Percentiles rank a stretch among this genome's conserved stretches.
Evolutionary conservation across 2,113 vertebrate genomes (phyloP).

Genomic region (Poecilia latipinna): DNA sequence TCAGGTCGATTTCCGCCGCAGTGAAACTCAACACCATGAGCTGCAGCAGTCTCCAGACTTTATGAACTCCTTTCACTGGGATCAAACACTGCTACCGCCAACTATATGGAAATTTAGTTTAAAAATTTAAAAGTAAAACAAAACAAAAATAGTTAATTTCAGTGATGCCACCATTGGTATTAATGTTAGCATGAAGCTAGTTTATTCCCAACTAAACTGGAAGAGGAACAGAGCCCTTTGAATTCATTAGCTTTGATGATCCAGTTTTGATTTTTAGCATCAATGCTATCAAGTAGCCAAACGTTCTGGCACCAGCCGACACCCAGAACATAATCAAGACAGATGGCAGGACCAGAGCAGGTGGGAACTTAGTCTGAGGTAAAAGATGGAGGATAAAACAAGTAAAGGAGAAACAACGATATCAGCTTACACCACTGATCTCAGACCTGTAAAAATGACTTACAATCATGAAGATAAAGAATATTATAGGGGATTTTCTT

Average conservation of each 20-base stretch:
- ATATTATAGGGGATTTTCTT: neutral
- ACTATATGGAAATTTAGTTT: neutral
- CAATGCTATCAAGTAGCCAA: conserved; percentile 62
- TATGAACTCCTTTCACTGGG: conserved; percentile 58
- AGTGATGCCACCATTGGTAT: neutral
- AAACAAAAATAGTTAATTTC: neutral
- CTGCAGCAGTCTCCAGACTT: conserved; percentile 40
- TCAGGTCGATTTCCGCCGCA: conserved; percentile 72
- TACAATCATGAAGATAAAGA: neutral
- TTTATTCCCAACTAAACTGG: neutral
- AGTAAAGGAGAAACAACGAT: conserved; percentile 32
- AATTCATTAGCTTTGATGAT: conserved; percentile 7
- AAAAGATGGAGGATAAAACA: conserved; percentile 30
- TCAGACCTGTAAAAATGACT: conserved; percentile 12
- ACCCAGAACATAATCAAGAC: conserved; percentile 56
- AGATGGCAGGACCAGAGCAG: conserved; percentile 70
- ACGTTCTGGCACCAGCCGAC: conserved; percentile 45
- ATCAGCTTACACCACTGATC: conserved; percentile 48
- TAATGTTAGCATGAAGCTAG: neutral
- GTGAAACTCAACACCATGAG: conserved; percentile 70
- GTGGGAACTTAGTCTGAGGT: conserved; percentile 57
- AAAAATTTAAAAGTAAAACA: no score
- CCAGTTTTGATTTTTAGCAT: conserved; percentile 31
- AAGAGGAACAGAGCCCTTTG: neutral
- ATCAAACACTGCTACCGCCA: conserved; percentile 21